phyloP scores from a whole-genome alignment of 1,140 invertebrate genomes.

The Bombus impatiens region DNA sequence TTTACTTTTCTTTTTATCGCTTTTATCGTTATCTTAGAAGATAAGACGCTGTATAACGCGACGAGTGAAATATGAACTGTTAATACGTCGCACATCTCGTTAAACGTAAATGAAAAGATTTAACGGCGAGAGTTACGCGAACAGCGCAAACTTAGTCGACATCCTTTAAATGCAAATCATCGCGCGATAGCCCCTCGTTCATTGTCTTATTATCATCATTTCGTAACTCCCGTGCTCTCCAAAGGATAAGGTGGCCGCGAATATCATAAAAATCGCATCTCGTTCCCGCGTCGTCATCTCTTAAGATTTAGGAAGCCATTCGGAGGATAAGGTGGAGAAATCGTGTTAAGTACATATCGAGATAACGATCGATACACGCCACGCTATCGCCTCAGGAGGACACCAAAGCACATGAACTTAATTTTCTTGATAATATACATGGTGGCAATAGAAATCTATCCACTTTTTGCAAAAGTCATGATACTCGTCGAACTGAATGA shows the following conservation, averaged over 20 bases:
- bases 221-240: background rate
- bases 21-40: background rate
- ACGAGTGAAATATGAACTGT: slow-evolving; percentile 2
- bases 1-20: background rate
- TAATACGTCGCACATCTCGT: slow-evolving; percentile 14
- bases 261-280: slow-evolving; percentile 37
- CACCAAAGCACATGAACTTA: background rate
- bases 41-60: background rate
- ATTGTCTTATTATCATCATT: slow-evolving; percentile 24
- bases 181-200: background rate
- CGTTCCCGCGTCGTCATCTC: background rate
- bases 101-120: slow-evolving; percentile 7
- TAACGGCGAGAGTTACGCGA: background rate
- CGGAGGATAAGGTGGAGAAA: slow-evolving; percentile 10
- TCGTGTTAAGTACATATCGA: slow-evolving; percentile 30
- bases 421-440: background rate
- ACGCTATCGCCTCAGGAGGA: background rate
- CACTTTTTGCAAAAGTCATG: background rate
- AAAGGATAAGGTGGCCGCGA: background rate
- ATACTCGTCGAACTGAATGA: background rate
- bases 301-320: slow-evolving; percentile 48
- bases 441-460: too few species aligned
- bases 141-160: background rate
- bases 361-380: slow-evolving; percentile 36
- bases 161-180: slow-evolving; percentile 47